Conservation (phyloP, 2,113 vertebrate genomes). For the Aptenodytes patagonicus region DNA sequence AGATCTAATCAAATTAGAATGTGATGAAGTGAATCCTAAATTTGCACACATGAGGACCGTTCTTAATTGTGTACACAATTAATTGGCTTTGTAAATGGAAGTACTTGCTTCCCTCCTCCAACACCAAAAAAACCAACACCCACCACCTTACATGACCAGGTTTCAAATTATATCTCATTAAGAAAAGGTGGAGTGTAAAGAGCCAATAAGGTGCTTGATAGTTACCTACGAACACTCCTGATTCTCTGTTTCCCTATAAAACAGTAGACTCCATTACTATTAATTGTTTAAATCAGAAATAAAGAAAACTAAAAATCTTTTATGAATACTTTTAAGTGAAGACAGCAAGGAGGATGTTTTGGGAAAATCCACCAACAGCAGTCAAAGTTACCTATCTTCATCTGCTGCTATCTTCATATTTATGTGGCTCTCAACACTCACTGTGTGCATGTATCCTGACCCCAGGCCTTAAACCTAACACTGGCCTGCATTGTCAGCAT, state of each 20-base stretch:
- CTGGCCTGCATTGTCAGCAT: not conserved
- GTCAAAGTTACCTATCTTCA: not conserved
- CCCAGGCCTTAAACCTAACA: not conserved
- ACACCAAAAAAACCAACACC: not conserved
- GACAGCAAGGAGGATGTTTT: not conserved
- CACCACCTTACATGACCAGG: not conserved
- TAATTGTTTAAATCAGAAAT: not conserved
- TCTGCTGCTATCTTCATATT: not conserved
- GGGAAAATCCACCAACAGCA: not conserved
- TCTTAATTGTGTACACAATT: not conserved
- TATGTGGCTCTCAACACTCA: not conserved
- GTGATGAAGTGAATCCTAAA: not conserved
- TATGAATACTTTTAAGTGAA: not conserved
- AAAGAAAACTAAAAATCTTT: not conserved
- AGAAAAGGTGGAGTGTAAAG: not conserved
- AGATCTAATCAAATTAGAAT: not conserved
- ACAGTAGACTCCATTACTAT: not conserved
- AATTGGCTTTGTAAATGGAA: not conserved
- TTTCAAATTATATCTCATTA: not conserved
- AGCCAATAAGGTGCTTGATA: not conserved
- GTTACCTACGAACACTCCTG: not conserved
- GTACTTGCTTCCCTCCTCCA: not conserved
- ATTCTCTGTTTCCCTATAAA: not conserved
- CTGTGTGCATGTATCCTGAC: accelerated
- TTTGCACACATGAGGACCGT: not conserved